These are phyloP conservation scores for Catagonus wagneri DNA, from an alignment of 2,113 vertebrate species.

Conservation along the genomic window DNA sequence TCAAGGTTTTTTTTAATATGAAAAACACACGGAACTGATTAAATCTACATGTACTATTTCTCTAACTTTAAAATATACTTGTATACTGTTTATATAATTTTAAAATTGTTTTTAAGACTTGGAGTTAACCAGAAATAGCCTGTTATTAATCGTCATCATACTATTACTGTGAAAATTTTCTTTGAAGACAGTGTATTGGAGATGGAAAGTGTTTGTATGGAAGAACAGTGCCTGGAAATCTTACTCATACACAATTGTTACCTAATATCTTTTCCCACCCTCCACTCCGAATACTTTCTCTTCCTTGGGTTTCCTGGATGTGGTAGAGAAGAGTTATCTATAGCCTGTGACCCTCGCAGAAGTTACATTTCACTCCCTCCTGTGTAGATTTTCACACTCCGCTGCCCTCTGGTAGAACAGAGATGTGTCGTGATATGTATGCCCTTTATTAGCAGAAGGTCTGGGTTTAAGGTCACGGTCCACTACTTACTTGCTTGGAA, in stretches of 20 bases:
- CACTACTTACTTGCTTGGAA: not conserved
- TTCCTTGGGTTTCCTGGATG: not conserved
- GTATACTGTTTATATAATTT: not conserved
- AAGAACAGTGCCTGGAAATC: not conserved
- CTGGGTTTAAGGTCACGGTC: not conserved
- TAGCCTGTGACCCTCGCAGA: not conserved
- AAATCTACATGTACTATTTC: not conserved
- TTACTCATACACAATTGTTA: not conserved
- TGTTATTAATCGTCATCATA: not conserved
- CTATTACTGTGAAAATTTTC: not conserved
- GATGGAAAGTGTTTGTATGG: accelerated
- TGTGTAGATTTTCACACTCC: not conserved
- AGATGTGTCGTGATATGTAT: not conserved
- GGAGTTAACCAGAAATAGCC: not conserved
- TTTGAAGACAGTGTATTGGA: accelerated
- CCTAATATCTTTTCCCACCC: not conserved
- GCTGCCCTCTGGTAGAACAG: not conserved
- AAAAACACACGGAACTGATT: not conserved
- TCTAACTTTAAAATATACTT: not conserved
- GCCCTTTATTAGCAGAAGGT: not conserved
- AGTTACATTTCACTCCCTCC: not conserved
- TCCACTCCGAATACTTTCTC: accelerated
- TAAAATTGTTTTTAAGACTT: slow-evolving; percentile 22
- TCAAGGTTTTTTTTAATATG: not conserved
- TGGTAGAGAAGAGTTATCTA: not conserved